phyloP scores from a whole-genome alignment of 2,888 invertebrate genomes.

The Dolichopus griseipennis region DNA sequence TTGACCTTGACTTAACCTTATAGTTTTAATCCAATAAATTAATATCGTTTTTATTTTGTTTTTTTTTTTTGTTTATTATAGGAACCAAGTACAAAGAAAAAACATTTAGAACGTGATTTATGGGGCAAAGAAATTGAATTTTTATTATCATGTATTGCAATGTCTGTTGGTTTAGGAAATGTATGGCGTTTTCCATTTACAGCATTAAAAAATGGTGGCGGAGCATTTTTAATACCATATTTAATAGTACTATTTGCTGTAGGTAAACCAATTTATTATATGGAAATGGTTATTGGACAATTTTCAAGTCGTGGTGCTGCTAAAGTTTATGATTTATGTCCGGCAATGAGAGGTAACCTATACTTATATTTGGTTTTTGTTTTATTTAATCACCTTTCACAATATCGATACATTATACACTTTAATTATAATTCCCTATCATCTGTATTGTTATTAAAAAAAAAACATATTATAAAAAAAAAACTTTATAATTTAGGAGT shows the following conservation, averaged over 20 bases:
- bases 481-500: constrained; percentile 45
- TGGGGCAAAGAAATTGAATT: constrained; percentile 44
- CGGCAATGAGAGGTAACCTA: constrained; percentile 58
- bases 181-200: constrained; percentile 62
- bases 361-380: background rate
- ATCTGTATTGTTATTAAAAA: no score
- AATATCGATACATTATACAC: no score
- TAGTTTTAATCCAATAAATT: no score
- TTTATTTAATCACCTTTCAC: no score
- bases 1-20: no score
- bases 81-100: constrained; percentile 14
- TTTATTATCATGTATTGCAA: constrained; percentile 42
- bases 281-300: constrained; percentile 67
- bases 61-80: constrained; percentile 12
- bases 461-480: no score
- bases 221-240: constrained; percentile 58
- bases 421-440: no score
- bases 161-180: constrained; percentile 60
- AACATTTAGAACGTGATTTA: constrained; percentile 32
- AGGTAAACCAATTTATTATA: constrained; percentile 61
- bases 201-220: constrained; percentile 59
- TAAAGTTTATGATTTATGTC: constrained; percentile 56
- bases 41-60: background rate
- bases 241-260: constrained; percentile 54
- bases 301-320: constrained; percentile 62